Evolutionary conservation across 2,888 invertebrate genomes (phyloP).

Genomic region (Fragum whitleyi): DNA sequence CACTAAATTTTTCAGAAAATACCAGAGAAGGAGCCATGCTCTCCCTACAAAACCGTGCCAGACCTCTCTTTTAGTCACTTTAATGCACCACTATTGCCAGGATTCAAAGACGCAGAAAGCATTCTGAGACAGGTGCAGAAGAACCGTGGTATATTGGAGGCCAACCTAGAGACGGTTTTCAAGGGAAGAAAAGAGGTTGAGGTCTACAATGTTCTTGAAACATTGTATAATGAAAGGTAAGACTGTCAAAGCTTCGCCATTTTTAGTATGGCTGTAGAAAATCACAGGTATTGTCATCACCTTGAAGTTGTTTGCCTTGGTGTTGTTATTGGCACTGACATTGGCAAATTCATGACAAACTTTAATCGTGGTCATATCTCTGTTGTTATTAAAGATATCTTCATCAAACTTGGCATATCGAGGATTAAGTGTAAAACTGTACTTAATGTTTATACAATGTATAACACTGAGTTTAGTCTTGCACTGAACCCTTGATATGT

Average conservation of each 20-base stretch:
- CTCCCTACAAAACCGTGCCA: constrained; percentile 67
- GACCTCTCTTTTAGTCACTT: constrained; percentile 55
- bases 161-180: constrained; percentile 77
- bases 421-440: too few relatives aligned
- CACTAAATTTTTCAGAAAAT: constrained; percentile 46
- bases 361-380: too few relatives aligned
- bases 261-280: too few relatives aligned
- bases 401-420: too few relatives aligned
- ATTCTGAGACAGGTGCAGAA: constrained; percentile 73
- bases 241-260: constrained; percentile 5
- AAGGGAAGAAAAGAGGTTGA: constrained; percentile 73
- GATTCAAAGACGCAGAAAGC: constrained; percentile 74
- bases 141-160: constrained; percentile 74
- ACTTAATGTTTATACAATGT: too few relatives aligned
- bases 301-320: too few relatives aligned
- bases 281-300: too few relatives aligned
- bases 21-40: constrained; percentile 53
- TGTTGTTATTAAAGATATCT: too few relatives aligned
- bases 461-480: too few relatives aligned
- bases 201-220: constrained; percentile 73
- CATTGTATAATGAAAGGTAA: constrained; percentile 72
- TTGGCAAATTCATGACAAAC: too few relatives aligned
- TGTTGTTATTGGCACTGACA: too few relatives aligned
- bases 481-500: too few relatives aligned
- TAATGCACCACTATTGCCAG: constrained; percentile 66